A percentile compares a stretch with the other conserved stretches of the same genome.
Evolutionary conservation across 2,888 invertebrate species (phyloP).

Genomic region (Gymnocheta viridis): DNA sequence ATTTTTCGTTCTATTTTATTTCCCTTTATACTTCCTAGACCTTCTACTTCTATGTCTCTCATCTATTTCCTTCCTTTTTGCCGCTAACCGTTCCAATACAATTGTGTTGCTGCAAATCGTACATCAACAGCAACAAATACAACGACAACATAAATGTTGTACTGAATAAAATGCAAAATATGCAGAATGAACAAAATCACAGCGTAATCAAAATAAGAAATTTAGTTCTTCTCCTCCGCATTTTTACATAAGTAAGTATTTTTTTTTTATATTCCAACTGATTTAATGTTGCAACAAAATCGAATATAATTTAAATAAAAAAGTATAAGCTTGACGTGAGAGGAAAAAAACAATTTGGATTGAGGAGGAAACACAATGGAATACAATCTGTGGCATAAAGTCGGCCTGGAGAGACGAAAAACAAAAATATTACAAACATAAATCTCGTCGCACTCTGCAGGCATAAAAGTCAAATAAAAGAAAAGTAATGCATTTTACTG

Average conservation of each 20-base stretch:
- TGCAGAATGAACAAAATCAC: constrained; percentile 53
- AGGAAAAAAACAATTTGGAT: neutral
- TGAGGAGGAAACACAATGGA: neutral
- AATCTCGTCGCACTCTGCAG: constrained; percentile 16
- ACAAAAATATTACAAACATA: neutral
- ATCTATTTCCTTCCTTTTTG: neutral
- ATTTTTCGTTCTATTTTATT: neutral
- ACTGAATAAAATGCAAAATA: constrained; percentile 56
- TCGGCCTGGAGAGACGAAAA: constrained; percentile 11
- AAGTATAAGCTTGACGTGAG: neutral
- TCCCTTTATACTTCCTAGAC: constrained; percentile 4
- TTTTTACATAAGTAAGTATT: neutral
- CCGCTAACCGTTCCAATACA: neutral
- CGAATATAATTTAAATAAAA: constrained; percentile 41
- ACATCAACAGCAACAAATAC: constrained; percentile 6
- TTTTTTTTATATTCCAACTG: constrained; percentile 15
- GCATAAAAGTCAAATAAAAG: neutral
- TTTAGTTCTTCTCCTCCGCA: neutral
- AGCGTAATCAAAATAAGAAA: constrained; percentile 41
- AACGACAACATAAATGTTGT: constrained; percentile 38
- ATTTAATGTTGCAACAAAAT: constrained; percentile 39
- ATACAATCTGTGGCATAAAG: neutral
- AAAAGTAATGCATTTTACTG: constrained; percentile 20
- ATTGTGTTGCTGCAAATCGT: constrained; percentile 32
- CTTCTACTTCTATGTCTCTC: neutral